These are phyloP conservation scores for Rhizoglyphus robini DNA, from an alignment of 1,140 invertebrate genomes.

Conservation along the genomic window DNA sequence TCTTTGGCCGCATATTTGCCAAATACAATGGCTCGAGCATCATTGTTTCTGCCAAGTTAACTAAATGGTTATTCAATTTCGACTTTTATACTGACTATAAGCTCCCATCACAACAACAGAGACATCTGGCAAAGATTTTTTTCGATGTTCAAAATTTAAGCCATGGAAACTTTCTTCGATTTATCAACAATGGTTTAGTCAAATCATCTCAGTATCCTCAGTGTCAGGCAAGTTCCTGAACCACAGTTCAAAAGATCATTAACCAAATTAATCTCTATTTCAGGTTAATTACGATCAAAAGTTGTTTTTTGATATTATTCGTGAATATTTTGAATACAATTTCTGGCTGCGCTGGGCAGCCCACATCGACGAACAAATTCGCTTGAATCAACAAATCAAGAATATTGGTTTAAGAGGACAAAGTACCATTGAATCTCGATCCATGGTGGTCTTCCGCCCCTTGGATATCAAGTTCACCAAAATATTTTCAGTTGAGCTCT, in stretches of 20 bases:
- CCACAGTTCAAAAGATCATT: not conserved
- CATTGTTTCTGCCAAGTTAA: not conserved
- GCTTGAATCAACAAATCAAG: not conserved
- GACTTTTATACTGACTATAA: slow-evolving; percentile 18
- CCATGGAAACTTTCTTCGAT: not conserved
- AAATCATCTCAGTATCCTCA: slow-evolving; percentile 5
- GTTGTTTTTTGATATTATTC: not conserved
- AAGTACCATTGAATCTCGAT: not conserved
- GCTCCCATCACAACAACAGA: not conserved
- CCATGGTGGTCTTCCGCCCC: not conserved
- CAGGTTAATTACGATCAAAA: slow-evolving; percentile 8
- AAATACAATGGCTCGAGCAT: not conserved
- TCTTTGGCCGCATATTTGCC: not conserved
- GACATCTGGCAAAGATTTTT: not conserved
- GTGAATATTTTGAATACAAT: slow-evolving; percentile 16
- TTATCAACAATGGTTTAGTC: not conserved
- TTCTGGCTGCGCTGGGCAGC: slow-evolving; percentile 3
- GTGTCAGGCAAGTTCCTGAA: not conserved
- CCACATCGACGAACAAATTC: slow-evolving; percentile 4
- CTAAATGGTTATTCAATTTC: not conserved
- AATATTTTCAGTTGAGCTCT: too few relatives aligned
- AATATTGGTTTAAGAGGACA: not conserved
- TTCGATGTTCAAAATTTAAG: slow-evolving; percentile 8
- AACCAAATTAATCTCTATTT: not conserved
- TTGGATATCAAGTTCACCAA: slow-evolving; percentile 3